Conservation (phyloP, 2,113 vertebrate genomes). For the Actinemys pallida region DNA sequence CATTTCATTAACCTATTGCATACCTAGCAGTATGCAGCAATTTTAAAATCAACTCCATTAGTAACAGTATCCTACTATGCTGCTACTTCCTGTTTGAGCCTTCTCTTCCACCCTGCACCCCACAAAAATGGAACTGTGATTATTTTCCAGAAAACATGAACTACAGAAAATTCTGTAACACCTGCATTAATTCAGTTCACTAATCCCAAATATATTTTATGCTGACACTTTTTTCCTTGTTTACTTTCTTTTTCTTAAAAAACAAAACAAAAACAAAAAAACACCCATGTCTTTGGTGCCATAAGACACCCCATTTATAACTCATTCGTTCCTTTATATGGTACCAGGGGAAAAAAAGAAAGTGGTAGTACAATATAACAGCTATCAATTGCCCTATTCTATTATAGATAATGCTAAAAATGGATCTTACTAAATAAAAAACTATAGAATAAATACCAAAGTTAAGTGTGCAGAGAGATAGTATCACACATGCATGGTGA, state of each 20-base stretch:
- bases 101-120: neutral
- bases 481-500: neutral
- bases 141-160: neutral
- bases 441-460: neutral
- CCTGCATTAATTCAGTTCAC: neutral
- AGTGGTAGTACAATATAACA: neutral
- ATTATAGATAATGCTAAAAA: neutral
- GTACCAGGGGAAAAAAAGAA: rapidly evolving
- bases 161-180: neutral
- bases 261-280: too few species aligned
- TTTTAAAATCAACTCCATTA: neutral
- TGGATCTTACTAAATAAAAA: neutral
- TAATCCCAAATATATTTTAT: neutral
- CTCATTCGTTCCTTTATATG: neutral
- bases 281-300: neutral
- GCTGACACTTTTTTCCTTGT: neutral
- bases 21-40: neutral
- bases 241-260: too few species aligned
- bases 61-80: neutral
- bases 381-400: neutral
- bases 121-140: neutral
- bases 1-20: neutral
- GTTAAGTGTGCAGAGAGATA: neutral
- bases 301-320: neutral
- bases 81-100: neutral